Evolutionary conservation across 2,113 vertebrate genomes (phyloP), one percentile per base, ranked within the genome.

Genomic region (Xiphorhynchus elegans): DNA sequence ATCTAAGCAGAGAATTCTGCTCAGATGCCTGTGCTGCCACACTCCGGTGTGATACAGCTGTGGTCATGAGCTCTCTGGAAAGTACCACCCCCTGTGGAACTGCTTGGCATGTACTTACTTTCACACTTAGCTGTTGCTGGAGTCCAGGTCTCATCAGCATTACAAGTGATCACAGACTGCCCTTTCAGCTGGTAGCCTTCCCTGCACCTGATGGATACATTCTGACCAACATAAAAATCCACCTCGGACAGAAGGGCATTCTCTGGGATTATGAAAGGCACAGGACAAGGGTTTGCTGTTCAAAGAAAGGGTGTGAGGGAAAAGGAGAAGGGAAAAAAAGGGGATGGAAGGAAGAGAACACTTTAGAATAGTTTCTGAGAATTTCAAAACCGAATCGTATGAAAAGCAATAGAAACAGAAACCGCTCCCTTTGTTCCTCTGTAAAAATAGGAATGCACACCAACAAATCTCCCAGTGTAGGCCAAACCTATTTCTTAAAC

Each of bases 61-160:
- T 29, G 39, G 47, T 60, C 42, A 75, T 10, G 40, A 81, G 7
- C 13, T 26, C 19, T 44, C 28, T 52, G 59, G 11, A 25, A 80
- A 78, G 40, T 68, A 91, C 37, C 17, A 58, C 33, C 5, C 15
- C 15, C 29, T n/a, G 10, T 0, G 1, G 39, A 64, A 89, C 12
- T 4, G 6, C 7, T 12, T 13, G 44, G 50, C 31, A n/a, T 7
- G 29, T 63, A 98, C 99, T 97, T 97, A 99, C 99, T 98, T 97
- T 99, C 98, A 95, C 99, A 99, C 55, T 97, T 98, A 19, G 98
- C 97, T 33, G 90, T 98, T 85, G 98, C 66, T 85, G 98, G 97
- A 72, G 98, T 99, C 99, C 99, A 99, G 4, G 98, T 99, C 97
- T 98, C 99, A 70, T 99, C 99, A 4, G 98, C 96, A 66, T 97